These are phyloP conservation scores for Paracanthobrama guichenoti DNA, from an alignment of 2,113 vertebrate genomes.

Conservation along the genomic window DNA sequence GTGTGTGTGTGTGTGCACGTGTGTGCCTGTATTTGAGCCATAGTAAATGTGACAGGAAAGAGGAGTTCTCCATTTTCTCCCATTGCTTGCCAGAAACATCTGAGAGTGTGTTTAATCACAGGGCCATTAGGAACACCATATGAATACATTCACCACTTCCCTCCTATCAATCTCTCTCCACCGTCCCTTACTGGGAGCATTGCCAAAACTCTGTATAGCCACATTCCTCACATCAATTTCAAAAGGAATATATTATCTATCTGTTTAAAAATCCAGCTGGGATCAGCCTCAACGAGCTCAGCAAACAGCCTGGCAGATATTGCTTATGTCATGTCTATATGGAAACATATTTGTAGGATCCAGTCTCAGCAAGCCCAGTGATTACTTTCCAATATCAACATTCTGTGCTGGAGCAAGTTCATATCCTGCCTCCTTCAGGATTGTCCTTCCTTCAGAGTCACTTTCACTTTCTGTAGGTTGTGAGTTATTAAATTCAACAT, in stretches of 20 bases:
- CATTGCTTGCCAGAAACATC: slow-evolving; percentile 35
- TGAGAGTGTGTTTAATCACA: slow-evolving; percentile 54
- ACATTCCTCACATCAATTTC: slow-evolving; percentile 42
- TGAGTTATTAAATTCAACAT: slow-evolving; percentile 22
- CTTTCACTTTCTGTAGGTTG: slow-evolving; percentile 29
- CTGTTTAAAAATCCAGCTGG: slow-evolving; percentile 39
- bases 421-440: neutral
- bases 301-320: slow-evolving; percentile 44
- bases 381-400: slow-evolving; percentile 8
- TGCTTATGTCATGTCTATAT: slow-evolving; percentile 35
- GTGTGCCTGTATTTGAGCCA: neutral
- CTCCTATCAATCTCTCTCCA: slow-evolving; percentile 40
- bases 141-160: slow-evolving; percentile 42
- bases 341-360: slow-evolving; percentile 37
- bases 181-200: slow-evolving; percentile 31
- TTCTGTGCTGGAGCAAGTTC: neutral
- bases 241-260: slow-evolving; percentile 52
- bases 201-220: slow-evolving; percentile 39
- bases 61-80: slow-evolving; percentile 32
- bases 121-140: slow-evolving; percentile 50
- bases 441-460: slow-evolving; percentile 28
- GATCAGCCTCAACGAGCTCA: slow-evolving; percentile 26
- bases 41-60: slow-evolving; percentile 21
- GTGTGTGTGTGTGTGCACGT: slow-evolving; percentile 2
- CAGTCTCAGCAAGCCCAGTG: slow-evolving; percentile 34